phyloP scores from a whole-genome alignment of 2,888 invertebrate species.

The Venusia cambrica region DNA sequence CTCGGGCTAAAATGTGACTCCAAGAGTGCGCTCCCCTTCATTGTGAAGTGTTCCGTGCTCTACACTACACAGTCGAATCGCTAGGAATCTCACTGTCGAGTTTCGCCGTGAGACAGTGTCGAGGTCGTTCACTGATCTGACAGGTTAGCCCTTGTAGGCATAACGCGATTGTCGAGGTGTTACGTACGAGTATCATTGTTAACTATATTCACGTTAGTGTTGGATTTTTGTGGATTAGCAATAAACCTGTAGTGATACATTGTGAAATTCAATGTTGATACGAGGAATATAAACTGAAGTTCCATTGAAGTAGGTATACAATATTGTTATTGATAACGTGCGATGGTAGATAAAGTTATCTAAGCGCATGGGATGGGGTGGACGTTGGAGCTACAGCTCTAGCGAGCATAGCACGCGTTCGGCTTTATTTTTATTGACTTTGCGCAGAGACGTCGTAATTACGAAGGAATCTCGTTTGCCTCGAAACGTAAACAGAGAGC shows the following conservation, averaged over 20 bases:
- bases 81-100: conserved; percentile 42
- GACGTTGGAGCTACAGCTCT: conserved; percentile 36
- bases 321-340: conserved; percentile 51
- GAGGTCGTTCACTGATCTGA: conserved; percentile 74
- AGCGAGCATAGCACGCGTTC: conserved; percentile 29
- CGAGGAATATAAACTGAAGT: conserved; percentile 45
- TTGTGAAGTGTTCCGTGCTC: conserved; percentile 39
- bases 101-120: conserved; percentile 55
- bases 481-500: conserved; percentile 30
- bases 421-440: conserved; percentile 40
- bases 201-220: too few species aligned
- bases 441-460: conserved; percentile 37
- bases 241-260: conserved; percentile 28
- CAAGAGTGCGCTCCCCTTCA: conserved; percentile 32
- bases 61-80: conserved; percentile 37
- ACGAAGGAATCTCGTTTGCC: conserved; percentile 34
- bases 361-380: conserved; percentile 44
- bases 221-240: conserved; percentile 35
- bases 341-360: conserved; percentile 54
- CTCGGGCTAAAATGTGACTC: conserved; percentile 57
- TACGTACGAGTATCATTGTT: too few species aligned
- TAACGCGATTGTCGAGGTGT: conserved; percentile 40
- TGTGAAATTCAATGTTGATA: conserved; percentile 39
- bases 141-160: conserved; percentile 56
- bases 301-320: conserved; percentile 40